These are phyloP conservation scores for Aegotheles bennettii DNA, from an alignment of 2,113 vertebrate species.

Conservation along the genomic window DNA sequence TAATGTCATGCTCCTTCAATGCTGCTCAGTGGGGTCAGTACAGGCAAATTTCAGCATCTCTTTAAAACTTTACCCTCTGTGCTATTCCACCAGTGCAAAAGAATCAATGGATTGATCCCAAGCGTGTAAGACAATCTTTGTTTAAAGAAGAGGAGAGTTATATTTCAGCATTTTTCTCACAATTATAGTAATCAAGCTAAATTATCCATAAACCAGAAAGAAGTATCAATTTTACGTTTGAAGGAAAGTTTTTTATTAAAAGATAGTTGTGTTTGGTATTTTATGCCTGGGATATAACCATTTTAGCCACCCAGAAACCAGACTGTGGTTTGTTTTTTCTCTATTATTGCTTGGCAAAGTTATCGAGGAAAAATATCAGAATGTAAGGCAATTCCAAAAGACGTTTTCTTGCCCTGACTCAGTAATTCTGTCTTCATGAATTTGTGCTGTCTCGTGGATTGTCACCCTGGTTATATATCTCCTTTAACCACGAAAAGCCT, in stretches of 20 bases:
- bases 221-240: conserved; percentile 48
- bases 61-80: background rate
- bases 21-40: background rate
- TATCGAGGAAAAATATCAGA: conserved; percentile 22
- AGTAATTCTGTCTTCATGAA: conserved; percentile 13
- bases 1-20: background rate
- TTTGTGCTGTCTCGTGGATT: background rate
- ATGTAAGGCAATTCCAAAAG: background rate
- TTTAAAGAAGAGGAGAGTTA: conserved; percentile 32
- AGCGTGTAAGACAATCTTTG: conserved; percentile 41
- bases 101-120: background rate
- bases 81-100: background rate
- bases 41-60: background rate
- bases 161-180: conserved; percentile 57
- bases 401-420: conserved; percentile 5
- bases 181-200: conserved; percentile 56
- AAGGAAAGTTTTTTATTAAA: conserved; percentile 53
- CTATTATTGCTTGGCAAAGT: conserved; percentile 33
- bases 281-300: conserved; percentile 26
- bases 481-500: background rate
- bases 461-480: background rate
- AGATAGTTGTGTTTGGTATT: conserved; percentile 47
- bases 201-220: conserved; percentile 61
- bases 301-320: conserved; percentile 49
- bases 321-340: conserved; percentile 31